Evolutionary conservation across 1,140 invertebrate genomes (phyloP), one percentile per base, ranked within the genome.

Genomic region (Macrobrachium rosenbergii): DNA sequence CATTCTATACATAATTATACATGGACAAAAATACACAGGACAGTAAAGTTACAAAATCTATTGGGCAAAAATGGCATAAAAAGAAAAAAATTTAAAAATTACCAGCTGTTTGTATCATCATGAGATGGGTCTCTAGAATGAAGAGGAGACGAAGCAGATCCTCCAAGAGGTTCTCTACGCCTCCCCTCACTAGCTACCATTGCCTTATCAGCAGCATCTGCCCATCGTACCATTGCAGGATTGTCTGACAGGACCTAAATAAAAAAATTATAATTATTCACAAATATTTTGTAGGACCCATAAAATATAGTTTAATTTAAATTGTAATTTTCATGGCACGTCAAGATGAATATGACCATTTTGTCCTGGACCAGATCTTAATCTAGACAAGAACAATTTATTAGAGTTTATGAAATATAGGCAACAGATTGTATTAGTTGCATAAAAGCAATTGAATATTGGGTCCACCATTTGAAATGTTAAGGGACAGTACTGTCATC

Each of bases 181-280:
- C 84, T 82, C 17, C 85, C 87, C 72, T 89, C 88, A 75, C 88
- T 84, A 59, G 79, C 52, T n/a, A 88, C 87, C 43, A 91, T 63
- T 52, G 93, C 93, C 89, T 95, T 93, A 90, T 97, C 96, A 37
- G 96, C 96, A 6, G 96, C 96, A 91, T 97, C 96, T 80, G 95
- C 93, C 96, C 96, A 98, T 85, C 94, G 88, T 37, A 83, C 81
- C 87, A 88, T 88, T 28, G 81, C 52, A 28, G 87, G 89, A 83
- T 89, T 88, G 80, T 88, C 89, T n/a, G 89, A 90, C 60, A 90
- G 76, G 14, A 89, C 87, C 87, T 88, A 62, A 19, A 73, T 19
- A 45, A n/a, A 23, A 77, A 21, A 16, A 58, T 52, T 19, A n/a
- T n/a, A 37, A 12, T 59, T 0, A 60, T 79, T 17, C 19, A 19